Percentiles rank a stretch among this genome's conserved stretches.
Conservation (phyloP, 2,888 invertebrate species). For the Drosophila suboccidentalis region DNA sequence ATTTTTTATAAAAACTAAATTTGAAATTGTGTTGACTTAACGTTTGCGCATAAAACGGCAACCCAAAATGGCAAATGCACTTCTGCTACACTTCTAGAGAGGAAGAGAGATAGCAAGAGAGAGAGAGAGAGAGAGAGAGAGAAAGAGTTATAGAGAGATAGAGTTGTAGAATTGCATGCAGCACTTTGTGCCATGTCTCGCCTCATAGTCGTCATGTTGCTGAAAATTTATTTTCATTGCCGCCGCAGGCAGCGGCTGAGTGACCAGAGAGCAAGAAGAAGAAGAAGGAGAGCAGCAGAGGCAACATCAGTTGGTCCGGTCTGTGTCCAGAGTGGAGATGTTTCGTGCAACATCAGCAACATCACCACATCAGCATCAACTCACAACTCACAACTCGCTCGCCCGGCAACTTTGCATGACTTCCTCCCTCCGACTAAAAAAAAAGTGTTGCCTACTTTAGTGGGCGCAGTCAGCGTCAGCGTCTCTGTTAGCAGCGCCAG, state of each 20-base stretch:
- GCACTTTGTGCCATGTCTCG: conserved; percentile 75
- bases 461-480: conserved; percentile 19
- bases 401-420: conserved; percentile 21
- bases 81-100: conserved; percentile 26
- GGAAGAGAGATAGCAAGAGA: conserved; percentile 14
- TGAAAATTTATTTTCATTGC: conserved; percentile 79
- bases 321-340: conserved; percentile 12
- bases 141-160: not conserved
- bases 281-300: conserved; percentile 6
- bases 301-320: not conserved
- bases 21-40: conserved; percentile 82
- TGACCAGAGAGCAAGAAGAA: conserved; percentile 19
- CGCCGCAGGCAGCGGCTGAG: conserved; percentile 69
- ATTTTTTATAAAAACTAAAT: conserved; percentile 77
- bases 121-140: not conserved
- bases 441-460: conserved; percentile 60
- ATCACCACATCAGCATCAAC: conserved; percentile 28
- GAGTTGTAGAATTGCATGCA: conserved; percentile 44
- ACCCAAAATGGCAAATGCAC: conserved; percentile 72
- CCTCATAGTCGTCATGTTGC: conserved; percentile 76
- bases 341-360: conserved; percentile 24
- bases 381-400: too few species aligned
- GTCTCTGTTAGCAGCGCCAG: conserved; percentile 27
- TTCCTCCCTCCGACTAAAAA: not conserved
- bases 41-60: conserved; percentile 72